Base-by-base conservation (phyloP, 2,888 invertebrate species). In the Neoscelio sp. region DNA sequence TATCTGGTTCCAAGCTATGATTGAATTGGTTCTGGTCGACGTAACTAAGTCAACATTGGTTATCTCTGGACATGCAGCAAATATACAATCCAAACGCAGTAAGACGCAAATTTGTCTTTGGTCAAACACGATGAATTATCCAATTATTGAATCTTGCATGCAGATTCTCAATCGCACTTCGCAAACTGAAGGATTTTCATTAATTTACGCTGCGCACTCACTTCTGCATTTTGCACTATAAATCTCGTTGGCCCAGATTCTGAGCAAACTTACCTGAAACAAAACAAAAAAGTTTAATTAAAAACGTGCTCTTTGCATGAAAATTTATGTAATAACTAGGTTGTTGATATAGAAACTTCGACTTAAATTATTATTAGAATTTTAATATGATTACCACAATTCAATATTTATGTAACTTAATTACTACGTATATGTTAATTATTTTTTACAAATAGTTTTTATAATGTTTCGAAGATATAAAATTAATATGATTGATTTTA, bases 41-140 rank as follows among this genome's bases (percentile, higher is more conserved):
- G 23, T 54, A 30, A 60, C 60, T 65, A 44, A 75, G 62, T 52
- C 44, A 68, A 75, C 42, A 60, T 68, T 75, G 46, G 50, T 67
- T 60, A 56, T 28, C 58, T 50, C 28, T 60, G 67, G 58, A 67
- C 58, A 74, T 48, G 65, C 48, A 44, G 58, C 40, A 58, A 65
- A 65, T 67, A 44, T 56, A 46, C 23, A 42, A 56, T 35, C 26
- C 30, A 33, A 65, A 50, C 46, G 50, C 18, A 65, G 23, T 23
- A 33, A 54, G 54, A 44, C 35, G 44, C 23, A 44, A 44, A 46
- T 44, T 54, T 42, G 54, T 54, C 42, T 52, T 42, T 23, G 15
- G 33, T 33, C 44, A 44, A 54, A 50, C 20, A 35, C 18, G 26
- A 48, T 30, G 46, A 70, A 50, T 48, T 46, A 70, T 58, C 13